phyloP scores from a whole-genome alignment of 2,888 invertebrate species.

The Pyrochroa serraticornis region DNA sequence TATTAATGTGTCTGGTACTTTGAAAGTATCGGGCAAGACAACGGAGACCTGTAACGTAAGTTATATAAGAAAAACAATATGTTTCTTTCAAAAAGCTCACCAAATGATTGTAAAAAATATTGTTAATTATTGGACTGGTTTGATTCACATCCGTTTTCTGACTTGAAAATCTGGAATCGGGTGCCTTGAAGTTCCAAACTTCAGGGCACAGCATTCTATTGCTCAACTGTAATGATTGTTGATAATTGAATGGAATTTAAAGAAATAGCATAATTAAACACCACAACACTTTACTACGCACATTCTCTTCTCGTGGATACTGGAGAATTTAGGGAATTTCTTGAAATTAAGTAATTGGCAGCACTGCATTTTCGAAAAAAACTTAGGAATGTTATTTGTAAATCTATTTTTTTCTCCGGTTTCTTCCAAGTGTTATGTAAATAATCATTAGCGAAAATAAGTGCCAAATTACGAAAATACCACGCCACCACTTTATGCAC shows the following conservation, averaged over 20 bases:
- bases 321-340: no score
- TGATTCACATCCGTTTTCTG: constrained; percentile 41
- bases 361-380: no score
- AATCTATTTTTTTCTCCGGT: no score
- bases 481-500: no score
- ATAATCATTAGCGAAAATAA: no score
- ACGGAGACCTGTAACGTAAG: constrained; percentile 61
- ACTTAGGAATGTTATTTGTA: no score
- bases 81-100: constrained; percentile 51
- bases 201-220: constrained; percentile 65
- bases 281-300: no score
- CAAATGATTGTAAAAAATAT: constrained; percentile 62
- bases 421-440: no score
- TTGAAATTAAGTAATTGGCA: no score
- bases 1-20: constrained; percentile 54
- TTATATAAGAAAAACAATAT: constrained; percentile 38
- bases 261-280: not conserved
- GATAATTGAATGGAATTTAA: constrained; percentile 2
- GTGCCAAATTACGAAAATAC: no score
- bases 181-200: constrained; percentile 62
- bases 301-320: no score
- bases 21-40: constrained; percentile 60
- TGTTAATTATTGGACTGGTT: constrained; percentile 48
- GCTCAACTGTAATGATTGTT: constrained; percentile 10
- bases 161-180: constrained; percentile 53